Percentiles rank a stretch among this genome's conserved stretches.
These are phyloP conservation scores for Oenanthe melanoleuca DNA, from an alignment of 2,113 vertebrate species.

Conservation along the genomic window DNA sequence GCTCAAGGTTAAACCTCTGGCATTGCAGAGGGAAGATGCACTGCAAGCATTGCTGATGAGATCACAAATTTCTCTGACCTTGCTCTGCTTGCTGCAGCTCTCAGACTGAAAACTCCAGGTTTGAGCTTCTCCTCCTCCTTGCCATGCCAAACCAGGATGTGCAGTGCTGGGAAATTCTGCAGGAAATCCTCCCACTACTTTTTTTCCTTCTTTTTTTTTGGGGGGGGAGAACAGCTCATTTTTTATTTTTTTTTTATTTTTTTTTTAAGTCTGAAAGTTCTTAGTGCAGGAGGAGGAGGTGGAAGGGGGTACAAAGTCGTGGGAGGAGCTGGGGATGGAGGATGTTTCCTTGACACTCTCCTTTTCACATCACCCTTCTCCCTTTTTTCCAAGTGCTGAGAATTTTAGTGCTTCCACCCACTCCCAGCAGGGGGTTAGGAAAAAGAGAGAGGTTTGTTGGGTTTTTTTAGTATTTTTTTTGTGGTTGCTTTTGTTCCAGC, in stretches of 20 bases:
- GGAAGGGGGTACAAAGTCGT: background rate
- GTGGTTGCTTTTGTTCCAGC: background rate
- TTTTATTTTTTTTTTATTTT: background rate
- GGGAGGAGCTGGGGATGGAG: constrained; percentile 19
- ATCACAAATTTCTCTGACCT: background rate
- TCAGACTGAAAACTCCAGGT: background rate
- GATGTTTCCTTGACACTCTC: constrained; percentile 1
- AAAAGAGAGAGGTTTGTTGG: background rate
- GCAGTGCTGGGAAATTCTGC: background rate
- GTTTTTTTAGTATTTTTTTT: background rate
- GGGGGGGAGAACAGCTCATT: background rate
- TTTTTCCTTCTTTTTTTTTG: too few species aligned
- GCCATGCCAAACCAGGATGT: background rate
- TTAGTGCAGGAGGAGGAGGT: background rate
- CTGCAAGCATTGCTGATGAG: background rate
- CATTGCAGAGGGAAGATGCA: background rate
- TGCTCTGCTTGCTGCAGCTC: background rate
- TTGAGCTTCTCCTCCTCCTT: background rate
- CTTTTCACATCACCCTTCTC: background rate
- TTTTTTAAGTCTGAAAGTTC: background rate
- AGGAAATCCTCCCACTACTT: background rate
- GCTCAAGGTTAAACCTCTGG: background rate
- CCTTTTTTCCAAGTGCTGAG: background rate
- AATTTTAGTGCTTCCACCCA: constrained; percentile 7
- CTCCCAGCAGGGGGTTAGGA: background rate